Evolutionary conservation across 1,140 invertebrate species (phyloP).

Genomic region (Bombus waltoni): DNA sequence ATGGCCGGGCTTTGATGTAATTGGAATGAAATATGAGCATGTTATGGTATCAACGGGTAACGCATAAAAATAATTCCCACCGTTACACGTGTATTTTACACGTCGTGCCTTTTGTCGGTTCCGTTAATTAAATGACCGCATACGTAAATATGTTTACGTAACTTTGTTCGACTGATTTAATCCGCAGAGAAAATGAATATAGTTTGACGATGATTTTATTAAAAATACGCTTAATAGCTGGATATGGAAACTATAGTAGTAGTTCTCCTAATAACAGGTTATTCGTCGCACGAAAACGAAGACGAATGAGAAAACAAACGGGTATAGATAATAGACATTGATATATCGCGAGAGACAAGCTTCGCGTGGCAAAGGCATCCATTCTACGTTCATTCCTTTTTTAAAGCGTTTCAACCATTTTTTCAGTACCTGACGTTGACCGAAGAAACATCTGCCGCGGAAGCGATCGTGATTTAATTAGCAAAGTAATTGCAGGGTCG

Average conservation of each 20-base stretch:
- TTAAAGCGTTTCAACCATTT: neutral
- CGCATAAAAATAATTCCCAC: neutral
- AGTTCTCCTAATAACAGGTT: neutral
- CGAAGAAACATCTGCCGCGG: conserved; percentile 43
- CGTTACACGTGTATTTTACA: neutral
- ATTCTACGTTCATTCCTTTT: neutral
- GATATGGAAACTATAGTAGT: neutral
- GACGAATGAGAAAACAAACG: neutral
- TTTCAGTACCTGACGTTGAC: conserved; percentile 17
- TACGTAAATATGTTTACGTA: neutral
- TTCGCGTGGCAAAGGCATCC: too few relatives aligned
- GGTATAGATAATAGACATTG: neutral
- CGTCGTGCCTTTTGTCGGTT: too few relatives aligned
- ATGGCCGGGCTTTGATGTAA: neutral
- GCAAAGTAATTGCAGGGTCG: conserved; percentile 80
- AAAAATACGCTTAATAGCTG: neutral
- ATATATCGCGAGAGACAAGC: too few relatives aligned
- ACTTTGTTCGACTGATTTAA: neutral
- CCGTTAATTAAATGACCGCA: neutral
- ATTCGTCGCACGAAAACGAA: too few relatives aligned
- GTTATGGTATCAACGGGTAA: neutral
- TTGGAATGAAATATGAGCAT: neutral
- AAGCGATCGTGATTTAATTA: conserved; percentile 81
- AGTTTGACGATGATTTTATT: neutral
- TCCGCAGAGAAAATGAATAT: too few relatives aligned